Percentiles rank a stretch among this genome's conserved stretches.
These are phyloP conservation scores for Mungos mungo DNA, from an alignment of 2,113 vertebrate genomes.

Conservation along the genomic window DNA sequence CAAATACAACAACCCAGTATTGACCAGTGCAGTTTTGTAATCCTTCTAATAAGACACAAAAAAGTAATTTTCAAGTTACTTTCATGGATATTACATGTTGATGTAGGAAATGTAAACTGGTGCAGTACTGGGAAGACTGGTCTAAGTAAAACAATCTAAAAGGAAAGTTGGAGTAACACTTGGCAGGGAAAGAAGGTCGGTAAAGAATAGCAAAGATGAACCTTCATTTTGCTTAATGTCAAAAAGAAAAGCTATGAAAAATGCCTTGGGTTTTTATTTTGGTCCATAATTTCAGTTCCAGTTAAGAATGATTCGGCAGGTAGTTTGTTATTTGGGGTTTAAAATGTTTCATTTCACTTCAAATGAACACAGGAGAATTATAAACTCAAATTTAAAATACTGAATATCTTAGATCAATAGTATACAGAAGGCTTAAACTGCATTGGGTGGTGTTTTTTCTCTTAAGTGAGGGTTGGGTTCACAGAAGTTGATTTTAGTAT, in stretches of 20 bases:
- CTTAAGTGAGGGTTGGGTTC: neutral
- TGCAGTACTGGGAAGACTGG: neutral
- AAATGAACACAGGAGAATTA: neutral
- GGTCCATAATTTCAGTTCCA: neutral
- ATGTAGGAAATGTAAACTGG: neutral
- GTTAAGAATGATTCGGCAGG: neutral
- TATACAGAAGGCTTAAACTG: neutral
- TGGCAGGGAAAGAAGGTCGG: neutral
- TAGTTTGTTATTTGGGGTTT: neutral
- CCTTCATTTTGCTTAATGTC: neutral
- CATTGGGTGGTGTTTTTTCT: neutral
- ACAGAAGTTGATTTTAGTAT: slow-evolving; percentile 3
- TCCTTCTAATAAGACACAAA: neutral
- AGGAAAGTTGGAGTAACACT: neutral
- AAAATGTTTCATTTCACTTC: neutral
- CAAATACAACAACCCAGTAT: neutral
- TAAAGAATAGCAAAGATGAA: neutral
- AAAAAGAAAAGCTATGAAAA: neutral
- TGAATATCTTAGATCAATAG: neutral
- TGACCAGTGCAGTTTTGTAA: neutral
- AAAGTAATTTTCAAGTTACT: neutral
- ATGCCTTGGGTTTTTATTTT: neutral
- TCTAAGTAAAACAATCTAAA: neutral
- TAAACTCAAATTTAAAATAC: neutral
- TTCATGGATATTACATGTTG: neutral